Base-by-base conservation (phyloP, 2,888 invertebrate genomes). In the Nymphalis c-album region DNA sequence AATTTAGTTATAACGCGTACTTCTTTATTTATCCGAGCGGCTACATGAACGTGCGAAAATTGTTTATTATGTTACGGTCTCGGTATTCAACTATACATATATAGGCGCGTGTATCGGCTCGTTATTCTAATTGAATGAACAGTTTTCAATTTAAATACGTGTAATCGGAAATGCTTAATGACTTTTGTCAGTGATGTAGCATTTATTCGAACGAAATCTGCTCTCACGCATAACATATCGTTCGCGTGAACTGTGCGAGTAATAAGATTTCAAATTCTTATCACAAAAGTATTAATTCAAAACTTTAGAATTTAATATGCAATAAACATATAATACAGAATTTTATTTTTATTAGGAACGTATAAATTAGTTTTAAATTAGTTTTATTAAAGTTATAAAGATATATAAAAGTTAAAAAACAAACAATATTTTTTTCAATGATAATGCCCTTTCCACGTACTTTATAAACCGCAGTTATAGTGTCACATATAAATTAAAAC, bases 1-100 rank as follows among this genome's bases (percentile, higher is more conserved):
- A 90, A 90, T 89, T 89, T 87, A 75, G 77, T 84, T 85, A 86
- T 85, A 85, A 85, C 82, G 80, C 81, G 83, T 79, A 82, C 78
- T 83, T 80, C 78, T 77, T 77, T 78, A 82, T 78, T 78, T 71
- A 75, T 69, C 67, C 71, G 78, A 81, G 76, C 78, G 80, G 81
- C 83, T 80, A 84, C 80, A 81, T 80, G 82, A 83, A 82, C 85
- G 84, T 86, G 87, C 85, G 85, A 88, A 88, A 82, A 83, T 80
- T 77, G 76, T 78, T 77, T 80, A 77, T 72, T 78, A 79, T 77
- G 74, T 74, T 80, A 79, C 78, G 77, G 70, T 80, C 77, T 77
- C 78, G 72, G 61, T 74, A 80, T 80, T 81, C 77, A 75, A 75
- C 80, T 75, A 75, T 78, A 79, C 78, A 78, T 76, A 77, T 77